Evolutionary conservation across 2,888 invertebrate genomes (phyloP).

Genomic region (Synanthedon vespiformis): DNA sequence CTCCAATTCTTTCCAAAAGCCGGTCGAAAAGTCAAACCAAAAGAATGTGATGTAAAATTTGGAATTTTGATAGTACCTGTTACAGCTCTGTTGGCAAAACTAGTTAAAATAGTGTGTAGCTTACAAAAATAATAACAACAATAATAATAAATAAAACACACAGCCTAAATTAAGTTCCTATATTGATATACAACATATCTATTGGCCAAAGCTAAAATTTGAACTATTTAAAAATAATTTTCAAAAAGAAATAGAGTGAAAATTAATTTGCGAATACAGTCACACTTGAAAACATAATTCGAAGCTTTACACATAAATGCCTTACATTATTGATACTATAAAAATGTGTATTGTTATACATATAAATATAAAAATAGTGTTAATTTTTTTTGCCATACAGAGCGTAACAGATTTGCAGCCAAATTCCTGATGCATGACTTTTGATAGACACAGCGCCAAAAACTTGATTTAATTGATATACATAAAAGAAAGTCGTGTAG

Average conservation of each 20-base stretch:
- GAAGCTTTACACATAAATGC: no score
- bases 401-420: conserved; percentile 42
- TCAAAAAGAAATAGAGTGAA: conserved; percentile 12
- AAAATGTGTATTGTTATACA: no score
- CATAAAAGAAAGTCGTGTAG: no score
- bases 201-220: conserved; percentile 2
- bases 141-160: neutral
- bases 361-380: no score
- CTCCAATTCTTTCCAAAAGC: conserved; percentile 62
- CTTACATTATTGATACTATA: no score
- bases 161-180: no score
- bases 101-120: neutral
- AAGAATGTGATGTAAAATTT: conserved; percentile 40
- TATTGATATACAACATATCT: conserved; percentile 2
- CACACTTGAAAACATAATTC: no score
- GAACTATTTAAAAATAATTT: conserved; percentile 7
- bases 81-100: conserved; percentile 51
- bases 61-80: conserved; percentile 55
- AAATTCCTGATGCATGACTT: conserved; percentile 28
- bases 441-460: conserved; percentile 20
- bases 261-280: conserved; percentile 3
- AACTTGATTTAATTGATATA: no score
- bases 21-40: conserved; percentile 44
- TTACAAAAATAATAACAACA: neutral
- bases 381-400: conserved; percentile 54